These are phyloP conservation scores for Stramonita haemastoma DNA, from an alignment of 2,888 invertebrate genomes.

Conservation along the genomic window DNA sequence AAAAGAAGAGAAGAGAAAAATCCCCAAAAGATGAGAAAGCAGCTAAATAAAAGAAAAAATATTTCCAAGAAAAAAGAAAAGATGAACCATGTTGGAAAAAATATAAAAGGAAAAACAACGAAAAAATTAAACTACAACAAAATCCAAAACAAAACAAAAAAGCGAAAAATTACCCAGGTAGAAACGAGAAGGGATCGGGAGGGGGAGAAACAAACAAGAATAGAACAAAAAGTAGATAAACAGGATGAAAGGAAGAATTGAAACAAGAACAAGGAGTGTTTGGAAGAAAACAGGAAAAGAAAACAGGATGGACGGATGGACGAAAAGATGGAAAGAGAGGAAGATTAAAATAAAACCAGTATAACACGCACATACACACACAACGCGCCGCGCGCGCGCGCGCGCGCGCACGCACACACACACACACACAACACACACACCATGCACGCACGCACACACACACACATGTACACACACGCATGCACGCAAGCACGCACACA, in stretches of 20 bases:
- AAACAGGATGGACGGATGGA: too few relatives aligned
- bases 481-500: background rate
- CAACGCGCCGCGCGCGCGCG: too few relatives aligned
- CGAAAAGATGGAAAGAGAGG: too few relatives aligned
- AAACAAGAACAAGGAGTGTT: background rate
- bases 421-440: background rate
- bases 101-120: background rate
- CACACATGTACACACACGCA: background rate
- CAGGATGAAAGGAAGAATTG: background rate
- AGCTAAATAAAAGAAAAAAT: too few relatives aligned
- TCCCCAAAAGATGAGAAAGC: too few relatives aligned
- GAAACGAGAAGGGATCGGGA: background rate
- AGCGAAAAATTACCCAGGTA: background rate
- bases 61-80: background rate
- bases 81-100: too few relatives aligned
- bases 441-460: background rate
- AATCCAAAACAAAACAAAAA: background rate
- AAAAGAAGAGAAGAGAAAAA: too few relatives aligned
- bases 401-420: background rate
- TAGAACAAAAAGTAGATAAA: too few relatives aligned
- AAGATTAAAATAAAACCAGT: too few relatives aligned
- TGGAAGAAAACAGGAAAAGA: background rate
- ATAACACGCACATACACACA: background rate
- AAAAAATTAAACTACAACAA: background rate
- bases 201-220: background rate